These are phyloP conservation scores for Orthonychiurus folsomi DNA, from an alignment of 2,888 invertebrate species.

Conservation along the genomic window DNA sequence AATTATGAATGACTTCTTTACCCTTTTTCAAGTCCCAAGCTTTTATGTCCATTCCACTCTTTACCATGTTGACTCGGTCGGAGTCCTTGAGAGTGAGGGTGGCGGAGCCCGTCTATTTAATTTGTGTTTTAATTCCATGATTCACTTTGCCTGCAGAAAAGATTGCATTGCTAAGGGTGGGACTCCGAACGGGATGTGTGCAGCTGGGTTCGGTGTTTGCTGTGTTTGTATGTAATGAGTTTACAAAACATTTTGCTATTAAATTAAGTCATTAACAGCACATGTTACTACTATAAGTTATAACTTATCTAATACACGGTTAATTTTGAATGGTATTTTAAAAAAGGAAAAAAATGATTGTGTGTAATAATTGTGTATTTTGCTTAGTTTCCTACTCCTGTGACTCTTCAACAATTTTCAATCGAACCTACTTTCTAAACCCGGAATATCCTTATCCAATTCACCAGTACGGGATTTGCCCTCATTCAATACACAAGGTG, in stretches of 20 bases:
- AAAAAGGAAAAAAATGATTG: too few species aligned
- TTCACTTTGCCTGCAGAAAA: constrained; percentile 20
- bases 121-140: neutral
- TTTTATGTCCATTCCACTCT: neutral
- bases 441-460: constrained; percentile 46
- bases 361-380: too few species aligned
- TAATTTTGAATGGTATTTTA: too few species aligned
- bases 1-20: neutral
- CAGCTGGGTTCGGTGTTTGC: constrained; percentile 63
- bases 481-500: constrained; percentile 33
- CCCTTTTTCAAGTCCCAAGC: neutral
- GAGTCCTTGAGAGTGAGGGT: too few species aligned
- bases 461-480: constrained; percentile 25
- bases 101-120: too few species aligned
- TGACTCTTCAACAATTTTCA: constrained; percentile 54
- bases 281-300: neutral
- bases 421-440: constrained; percentile 63
- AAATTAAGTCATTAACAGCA: neutral
- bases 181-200: constrained; percentile 56
- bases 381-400: constrained; percentile 60
- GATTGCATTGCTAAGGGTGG: constrained; percentile 60
- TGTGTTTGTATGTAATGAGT: constrained; percentile 64
- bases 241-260: constrained; percentile 6
- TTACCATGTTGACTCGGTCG: neutral
- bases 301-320: too few species aligned